phyloP scores from a whole-genome alignment of 2,113 vertebrate species.

The Perca fluviatilis region DNA sequence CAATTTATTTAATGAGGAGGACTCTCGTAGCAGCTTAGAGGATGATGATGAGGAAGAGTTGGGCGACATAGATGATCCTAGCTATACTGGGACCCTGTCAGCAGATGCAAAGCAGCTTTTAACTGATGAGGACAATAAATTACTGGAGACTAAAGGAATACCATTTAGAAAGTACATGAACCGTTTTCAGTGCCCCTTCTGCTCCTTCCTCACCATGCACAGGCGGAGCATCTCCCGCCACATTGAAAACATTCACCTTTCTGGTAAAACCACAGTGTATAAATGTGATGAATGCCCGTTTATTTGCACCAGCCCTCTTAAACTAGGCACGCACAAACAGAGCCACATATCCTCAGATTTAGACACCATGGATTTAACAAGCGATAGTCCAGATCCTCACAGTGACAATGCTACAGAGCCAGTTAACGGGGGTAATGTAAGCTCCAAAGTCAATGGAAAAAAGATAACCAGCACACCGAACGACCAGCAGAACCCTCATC shows the following conservation, averaged over 20 bases:
- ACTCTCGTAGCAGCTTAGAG: conserved; percentile 93
- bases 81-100: conserved; percentile 88
- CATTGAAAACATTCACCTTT: conserved; percentile 97
- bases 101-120: conserved; percentile 93
- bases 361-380: conserved; percentile 92
- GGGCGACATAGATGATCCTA: conserved; percentile 92
- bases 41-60: conserved; percentile 95
- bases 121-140: conserved; percentile 94
- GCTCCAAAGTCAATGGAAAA: conserved; percentile 89
- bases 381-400: conserved; percentile 87
- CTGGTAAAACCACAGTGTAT: conserved; percentile 95
- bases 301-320: conserved; percentile 95
- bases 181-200: conserved; percentile 98
- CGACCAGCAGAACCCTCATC: conserved; percentile 93
- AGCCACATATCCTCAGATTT: conserved; percentile 91
- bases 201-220: conserved; percentile 97
- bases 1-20: conserved; percentile 87
- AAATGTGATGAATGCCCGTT: conserved; percentile 98
- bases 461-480: conserved; percentile 85
- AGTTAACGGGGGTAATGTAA: conserved; percentile 86
- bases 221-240: conserved; percentile 96
- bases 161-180: conserved; percentile 96
- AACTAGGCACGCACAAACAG: conserved; percentile 95
- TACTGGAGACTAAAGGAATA: conserved; percentile 97
- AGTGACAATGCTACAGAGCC: conserved; percentile 84